These are phyloP conservation scores for Augiades crinisus DNA, from an alignment of 2,888 invertebrate species.

Conservation along the genomic window DNA sequence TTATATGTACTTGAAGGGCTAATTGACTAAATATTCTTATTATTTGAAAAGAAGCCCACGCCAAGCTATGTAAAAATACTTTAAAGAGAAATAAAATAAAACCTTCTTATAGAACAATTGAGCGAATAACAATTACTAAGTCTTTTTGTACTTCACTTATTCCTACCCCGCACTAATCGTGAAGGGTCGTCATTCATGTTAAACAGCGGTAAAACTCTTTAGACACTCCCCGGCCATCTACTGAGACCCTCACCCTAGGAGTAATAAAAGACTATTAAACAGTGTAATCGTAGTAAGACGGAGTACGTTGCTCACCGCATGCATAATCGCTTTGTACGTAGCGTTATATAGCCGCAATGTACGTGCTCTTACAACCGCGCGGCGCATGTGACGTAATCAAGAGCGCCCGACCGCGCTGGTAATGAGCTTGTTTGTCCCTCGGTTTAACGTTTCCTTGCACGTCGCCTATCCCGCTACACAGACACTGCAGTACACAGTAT, in stretches of 20 bases:
- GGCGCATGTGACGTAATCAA: conserved; percentile 29
- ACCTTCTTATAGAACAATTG: too few species aligned
- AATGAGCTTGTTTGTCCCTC: conserved; percentile 34
- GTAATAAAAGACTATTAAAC: conserved; percentile 15
- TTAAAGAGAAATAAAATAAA: too few species aligned
- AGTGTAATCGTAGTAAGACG: conserved; percentile 13
- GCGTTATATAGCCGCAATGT: conserved; percentile 11
- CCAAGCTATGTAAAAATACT: too few species aligned
- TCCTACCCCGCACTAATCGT: conserved; percentile 5
- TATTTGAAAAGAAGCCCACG: too few species aligned
- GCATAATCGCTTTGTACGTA: conserved; percentile 1
- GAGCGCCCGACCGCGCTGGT: conserved; percentile 26
- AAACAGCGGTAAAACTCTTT: conserved; percentile 13
- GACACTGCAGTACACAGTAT: conserved; percentile 5
- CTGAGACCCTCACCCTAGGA: conserved; percentile 3
- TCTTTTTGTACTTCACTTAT: not conserved
- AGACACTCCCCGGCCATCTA: conserved; percentile 13
- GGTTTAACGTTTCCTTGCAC: conserved; percentile 26
- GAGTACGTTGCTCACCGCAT: conserved; percentile 14
- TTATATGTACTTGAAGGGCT: too few species aligned
- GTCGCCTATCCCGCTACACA: conserved; percentile 15
- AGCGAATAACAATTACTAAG: too few species aligned
- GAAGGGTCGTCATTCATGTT: conserved; percentile 9
- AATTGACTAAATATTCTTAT: too few species aligned
- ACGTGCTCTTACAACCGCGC: conserved; percentile 6